Base-by-base conservation (phyloP, 2,113 vertebrate genomes). In the Blennius ocellaris region DNA sequence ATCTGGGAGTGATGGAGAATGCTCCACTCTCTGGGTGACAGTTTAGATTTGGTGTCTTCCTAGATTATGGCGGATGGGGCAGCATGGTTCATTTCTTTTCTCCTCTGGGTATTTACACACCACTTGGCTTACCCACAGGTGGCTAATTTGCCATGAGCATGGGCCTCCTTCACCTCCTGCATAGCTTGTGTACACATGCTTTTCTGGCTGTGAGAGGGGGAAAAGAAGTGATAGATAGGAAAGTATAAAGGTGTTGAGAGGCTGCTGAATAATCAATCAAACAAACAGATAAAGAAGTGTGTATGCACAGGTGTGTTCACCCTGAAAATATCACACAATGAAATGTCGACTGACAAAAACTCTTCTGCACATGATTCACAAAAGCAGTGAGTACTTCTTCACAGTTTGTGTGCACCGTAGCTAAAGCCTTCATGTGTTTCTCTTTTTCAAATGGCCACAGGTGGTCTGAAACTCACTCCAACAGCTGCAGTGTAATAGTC, bases 41-140 rank as follows among this genome's bases (percentile, higher is more conserved):
- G 83, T 59, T 66, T 81, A 82, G 89, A 91, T 90, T 85, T 88
- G 85, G 87, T 88, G 85, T 89, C 84, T 78, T 75, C 65, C 68
- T 61, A 81, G 80, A 89, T 88, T 85, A 87, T 80, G 67, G 45
- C 11, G 85, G 89, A 90, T 77, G 65, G 77, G 77, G 81, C 53
- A 57, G 69, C 73, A 76, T 48, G 7, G 83, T 85, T 90, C 90
- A 88, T 90, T 87, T 82, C 66, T 64, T 73, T 67, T 80, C 65
- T 84, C 79, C 79, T 65, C 30, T 55, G 82, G 78, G 80, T 88
- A 86, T 91, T 92, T 90, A 88, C 81, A 86, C 80, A 88, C 82
- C 67, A 53, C 79, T 88, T 82, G 78, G 82, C 69, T 87, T 69
- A 72, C 73, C 85, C 87, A 89, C 88, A 89, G 88, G 84, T 89